phyloP scores from a whole-genome alignment of 2,888 invertebrate species.

The Hemicrepidius hirtus region DNA sequence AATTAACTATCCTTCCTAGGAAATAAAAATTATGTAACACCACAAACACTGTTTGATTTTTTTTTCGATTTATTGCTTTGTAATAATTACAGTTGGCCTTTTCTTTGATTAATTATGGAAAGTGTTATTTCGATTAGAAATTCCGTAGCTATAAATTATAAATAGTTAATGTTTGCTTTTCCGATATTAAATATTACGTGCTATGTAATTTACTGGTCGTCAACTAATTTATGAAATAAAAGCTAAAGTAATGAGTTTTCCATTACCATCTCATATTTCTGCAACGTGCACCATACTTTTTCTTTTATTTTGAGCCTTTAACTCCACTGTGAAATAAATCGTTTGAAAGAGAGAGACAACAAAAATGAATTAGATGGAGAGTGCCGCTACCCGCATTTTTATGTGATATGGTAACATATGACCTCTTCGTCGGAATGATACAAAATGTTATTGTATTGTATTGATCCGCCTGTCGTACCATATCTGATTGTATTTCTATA shows the following conservation, averaged over 20 bases:
- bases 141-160: background rate
- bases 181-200: conserved; percentile 9
- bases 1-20: too few species aligned
- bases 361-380: conserved; percentile 38
- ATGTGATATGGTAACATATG: conserved; percentile 48
- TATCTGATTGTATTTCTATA: conserved; percentile 56
- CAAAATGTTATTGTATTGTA: conserved; percentile 55
- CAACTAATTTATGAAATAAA: conserved; percentile 23
- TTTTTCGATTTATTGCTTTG: too few species aligned
- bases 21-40: too few species aligned
- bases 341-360: conserved; percentile 27
- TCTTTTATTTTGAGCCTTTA: conserved; percentile 19
- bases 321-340: conserved; percentile 20
- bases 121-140: conserved; percentile 18
- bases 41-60: too few species aligned
- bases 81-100: background rate
- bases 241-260: conserved; percentile 21
- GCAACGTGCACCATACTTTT: background rate
- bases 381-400: conserved; percentile 42
- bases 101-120: background rate
- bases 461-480: conserved; percentile 52
- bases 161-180: conserved; percentile 8
- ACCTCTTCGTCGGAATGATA: conserved; percentile 51
- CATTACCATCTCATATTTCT: conserved; percentile 2
- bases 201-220: conserved; percentile 9